Conservation (phyloP, 1,140 invertebrate genomes). For the Chelonus insularis region DNA sequence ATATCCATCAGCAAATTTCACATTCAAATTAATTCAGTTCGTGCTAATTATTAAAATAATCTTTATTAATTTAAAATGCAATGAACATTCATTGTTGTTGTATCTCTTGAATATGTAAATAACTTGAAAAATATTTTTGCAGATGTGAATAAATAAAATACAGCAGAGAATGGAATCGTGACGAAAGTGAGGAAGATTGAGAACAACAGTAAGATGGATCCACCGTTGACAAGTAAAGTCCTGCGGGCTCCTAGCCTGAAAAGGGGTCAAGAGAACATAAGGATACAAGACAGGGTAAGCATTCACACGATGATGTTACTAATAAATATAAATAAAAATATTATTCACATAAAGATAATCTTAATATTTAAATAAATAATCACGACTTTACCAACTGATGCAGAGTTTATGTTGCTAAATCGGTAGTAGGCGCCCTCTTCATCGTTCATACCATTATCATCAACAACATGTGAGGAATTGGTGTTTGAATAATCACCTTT, state of each 20-base stretch:
- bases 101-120: not conserved
- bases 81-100: too few species aligned
- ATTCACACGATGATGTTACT: constrained; percentile 4
- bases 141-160: constrained; percentile 22
- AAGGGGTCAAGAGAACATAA: constrained; percentile 71
- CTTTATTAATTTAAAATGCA: too few species aligned
- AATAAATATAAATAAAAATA: not conserved
- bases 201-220: constrained; percentile 45
- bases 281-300: constrained; percentile 75
- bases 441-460: not conserved
- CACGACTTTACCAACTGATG: not conserved
- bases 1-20: too few species aligned
- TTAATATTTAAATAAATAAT: not conserved
- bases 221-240: constrained; percentile 59
- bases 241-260: constrained; percentile 73
- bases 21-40: too few species aligned
- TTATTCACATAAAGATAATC: not conserved
- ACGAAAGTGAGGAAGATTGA: constrained; percentile 27
- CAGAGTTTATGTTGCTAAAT: not conserved
- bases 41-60: too few species aligned
- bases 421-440: constrained; percentile 27
- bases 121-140: not conserved
- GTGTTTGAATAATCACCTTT: too few species aligned
- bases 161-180: constrained; percentile 42
- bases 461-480: not conserved